Conservation (phyloP, 2,113 vertebrate genomes). For the Falcunculus frontatus region DNA sequence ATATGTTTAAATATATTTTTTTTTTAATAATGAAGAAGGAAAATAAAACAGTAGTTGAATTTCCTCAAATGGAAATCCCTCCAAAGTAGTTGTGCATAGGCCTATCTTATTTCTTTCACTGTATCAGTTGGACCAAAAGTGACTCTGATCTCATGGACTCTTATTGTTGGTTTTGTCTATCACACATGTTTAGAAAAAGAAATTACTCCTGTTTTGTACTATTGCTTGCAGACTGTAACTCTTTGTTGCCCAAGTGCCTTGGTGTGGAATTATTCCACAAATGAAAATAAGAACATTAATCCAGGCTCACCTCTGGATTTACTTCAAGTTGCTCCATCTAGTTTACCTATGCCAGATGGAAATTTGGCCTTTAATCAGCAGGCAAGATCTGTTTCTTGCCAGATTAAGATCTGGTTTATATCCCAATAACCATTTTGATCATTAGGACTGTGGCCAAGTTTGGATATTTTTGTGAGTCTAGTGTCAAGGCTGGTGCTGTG, state of each 20-base stretch:
- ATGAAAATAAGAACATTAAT: slow-evolving; percentile 70
- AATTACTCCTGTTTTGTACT: not conserved
- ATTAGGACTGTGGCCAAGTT: not conserved
- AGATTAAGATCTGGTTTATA: not conserved
- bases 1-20: not conserved
- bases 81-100: not conserved
- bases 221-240: slow-evolving; percentile 71
- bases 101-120: not conserved
- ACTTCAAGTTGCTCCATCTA: slow-evolving; percentile 76
- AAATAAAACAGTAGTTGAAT: not conserved
- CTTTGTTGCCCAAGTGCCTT: slow-evolving; percentile 84
- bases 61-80: not conserved
- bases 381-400: slow-evolving; percentile 22
- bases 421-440: not conserved
- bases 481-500: not conserved
- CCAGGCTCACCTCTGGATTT: slow-evolving; percentile 79
- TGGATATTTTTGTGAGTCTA: not conserved
- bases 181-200: not conserved
- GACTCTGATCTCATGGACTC: not conserved
- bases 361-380: slow-evolving; percentile 78
- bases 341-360: slow-evolving; percentile 77
- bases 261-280: slow-evolving; percentile 81
- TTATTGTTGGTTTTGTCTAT: not conserved
- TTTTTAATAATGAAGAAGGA: not conserved
- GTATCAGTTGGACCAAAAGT: not conserved